phyloP scores from a whole-genome alignment of 2,888 invertebrate species.

The Chalcosyrphus nemorum region DNA sequence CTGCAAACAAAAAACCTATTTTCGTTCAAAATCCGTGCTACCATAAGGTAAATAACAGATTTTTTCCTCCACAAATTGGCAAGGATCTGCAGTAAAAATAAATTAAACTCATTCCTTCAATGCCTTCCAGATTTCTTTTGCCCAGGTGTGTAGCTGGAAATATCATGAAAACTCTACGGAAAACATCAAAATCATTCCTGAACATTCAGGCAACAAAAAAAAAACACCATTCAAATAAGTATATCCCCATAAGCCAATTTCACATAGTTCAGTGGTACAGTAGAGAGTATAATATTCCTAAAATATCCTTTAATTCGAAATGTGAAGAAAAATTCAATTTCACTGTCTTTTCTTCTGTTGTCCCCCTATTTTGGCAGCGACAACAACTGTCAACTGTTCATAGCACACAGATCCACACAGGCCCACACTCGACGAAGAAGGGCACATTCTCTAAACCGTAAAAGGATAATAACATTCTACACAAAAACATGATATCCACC shows the following conservation, averaged over 20 bases:
- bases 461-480: constrained; percentile 24
- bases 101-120: not conserved
- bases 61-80: not conserved
- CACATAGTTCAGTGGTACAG: not conserved
- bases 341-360: not conserved
- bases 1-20: not conserved
- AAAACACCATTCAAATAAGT: not conserved
- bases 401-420: too few species aligned
- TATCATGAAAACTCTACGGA: not conserved
- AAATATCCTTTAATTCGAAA: constrained; percentile 7
- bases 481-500: constrained; percentile 16
- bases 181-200: not conserved
- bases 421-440: too few species aligned
- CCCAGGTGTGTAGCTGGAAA: not conserved
- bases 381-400: constrained; percentile 1
- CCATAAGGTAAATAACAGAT: not conserved
- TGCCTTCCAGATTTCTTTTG: not conserved
- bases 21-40: not conserved
- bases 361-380: not conserved
- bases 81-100: not conserved
- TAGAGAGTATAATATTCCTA: not conserved
- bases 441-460: constrained; percentile 5
- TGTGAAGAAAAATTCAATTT: not conserved
- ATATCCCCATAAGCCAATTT: not conserved
- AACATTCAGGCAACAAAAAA: not conserved